Percentiles rank a stretch among this genome's conserved stretches.
phyloP scores from a whole-genome alignment of 2,797 vertebrate genomes.

The Glyptemys insculpta region DNA sequence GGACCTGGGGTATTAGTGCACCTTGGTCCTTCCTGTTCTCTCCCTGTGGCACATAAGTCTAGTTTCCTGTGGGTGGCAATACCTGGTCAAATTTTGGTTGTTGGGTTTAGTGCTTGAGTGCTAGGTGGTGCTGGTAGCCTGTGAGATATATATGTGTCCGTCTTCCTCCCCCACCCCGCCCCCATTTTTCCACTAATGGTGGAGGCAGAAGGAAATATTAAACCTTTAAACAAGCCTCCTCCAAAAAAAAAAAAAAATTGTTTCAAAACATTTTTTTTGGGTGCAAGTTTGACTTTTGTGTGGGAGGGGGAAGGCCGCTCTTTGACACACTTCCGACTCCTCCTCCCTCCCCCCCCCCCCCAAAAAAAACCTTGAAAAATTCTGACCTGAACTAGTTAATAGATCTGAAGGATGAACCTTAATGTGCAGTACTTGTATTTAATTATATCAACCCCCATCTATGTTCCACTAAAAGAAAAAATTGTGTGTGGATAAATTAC shows the following conservation, averaged over 20 bases:
- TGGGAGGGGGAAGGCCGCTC: background rate
- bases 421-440: background rate
- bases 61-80: background rate
- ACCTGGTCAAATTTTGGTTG: background rate
- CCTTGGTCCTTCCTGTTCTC: background rate
- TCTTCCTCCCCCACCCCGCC: too few relatives aligned
- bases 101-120: background rate
- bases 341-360: too few relatives aligned
- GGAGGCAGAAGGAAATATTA: background rate
- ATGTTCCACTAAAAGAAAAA: background rate
- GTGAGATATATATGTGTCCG: background rate
- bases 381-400: background rate
- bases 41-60: background rate
- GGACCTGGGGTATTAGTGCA: background rate
- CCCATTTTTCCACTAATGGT: background rate
- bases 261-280: background rate
- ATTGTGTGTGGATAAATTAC: fast-evolving
- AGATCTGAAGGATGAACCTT: constrained; percentile 9
- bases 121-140: background rate
- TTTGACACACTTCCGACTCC: background rate
- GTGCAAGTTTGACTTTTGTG: background rate
- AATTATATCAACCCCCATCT: background rate
- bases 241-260: background rate
- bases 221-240: too few relatives aligned
- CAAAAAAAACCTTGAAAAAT: background rate